phyloP scores from a whole-genome alignment of 2,888 invertebrate genomes.

The Cheilosia vernalis region DNA sequence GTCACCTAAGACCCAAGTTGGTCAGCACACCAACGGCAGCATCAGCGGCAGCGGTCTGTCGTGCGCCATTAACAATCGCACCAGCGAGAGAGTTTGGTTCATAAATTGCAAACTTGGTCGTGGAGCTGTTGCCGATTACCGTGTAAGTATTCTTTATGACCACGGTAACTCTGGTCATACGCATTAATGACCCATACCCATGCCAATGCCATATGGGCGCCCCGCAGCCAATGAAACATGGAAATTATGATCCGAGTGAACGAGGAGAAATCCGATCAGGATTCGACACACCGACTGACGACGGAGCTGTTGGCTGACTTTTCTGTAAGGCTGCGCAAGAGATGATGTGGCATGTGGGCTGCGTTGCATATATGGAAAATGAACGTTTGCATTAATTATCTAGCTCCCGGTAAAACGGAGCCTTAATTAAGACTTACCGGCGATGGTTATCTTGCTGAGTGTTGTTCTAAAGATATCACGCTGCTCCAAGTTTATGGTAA shows the following conservation, averaged over 20 bases:
- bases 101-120: conserved; percentile 20
- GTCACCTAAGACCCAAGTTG: conserved; percentile 64
- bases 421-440: conserved; percentile 82
- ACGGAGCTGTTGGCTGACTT: conserved; percentile 21
- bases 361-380: conserved; percentile 64
- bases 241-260: conserved; percentile 53
- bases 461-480: conserved; percentile 37
- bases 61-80: conserved; percentile 34
- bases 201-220: conserved; percentile 52
- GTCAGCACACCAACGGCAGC: neutral
- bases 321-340: conserved; percentile 4
- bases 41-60: neutral
- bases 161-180: conserved; percentile 71
- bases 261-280: conserved; percentile 65
- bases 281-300: conserved; percentile 22
- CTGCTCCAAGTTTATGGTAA: conserved; percentile 44
- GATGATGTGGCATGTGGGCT: neutral
- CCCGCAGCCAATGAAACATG: conserved; percentile 59
- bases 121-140: conserved; percentile 73
- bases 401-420: conserved; percentile 51
- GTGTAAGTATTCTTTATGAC: conserved; percentile 74
- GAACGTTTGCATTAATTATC: conserved; percentile 71
- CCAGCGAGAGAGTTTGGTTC: neutral
- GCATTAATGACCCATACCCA: conserved; percentile 71
- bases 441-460: conserved; percentile 77